Base-by-base conservation (phyloP, 2,797 vertebrate genomes). In the Sternotherus odoratus region DNA sequence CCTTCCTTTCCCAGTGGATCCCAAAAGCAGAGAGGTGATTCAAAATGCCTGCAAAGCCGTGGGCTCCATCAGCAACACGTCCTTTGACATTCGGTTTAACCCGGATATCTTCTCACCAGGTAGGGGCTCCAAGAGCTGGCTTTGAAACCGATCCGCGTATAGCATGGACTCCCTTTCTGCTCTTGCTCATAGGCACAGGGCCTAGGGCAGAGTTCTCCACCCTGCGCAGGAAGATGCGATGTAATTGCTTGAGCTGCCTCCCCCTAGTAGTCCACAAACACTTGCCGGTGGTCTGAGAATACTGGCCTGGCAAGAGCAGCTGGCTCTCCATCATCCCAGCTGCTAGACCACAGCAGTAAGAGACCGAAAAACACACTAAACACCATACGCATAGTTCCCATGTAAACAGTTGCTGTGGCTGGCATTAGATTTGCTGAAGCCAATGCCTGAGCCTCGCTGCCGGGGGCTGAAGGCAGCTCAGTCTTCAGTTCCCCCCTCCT, bases 81-180 rank as follows among this genome's bases (percentile, higher is more conserved):
- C 99, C 1, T 99, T 99, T 1, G 99, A 99, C 86, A 99, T 99
- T 80, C 99, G 99, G 89, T 99, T 99, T 98, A 99, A 99, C 97
- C 99, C 99, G 1, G 99, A 99, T 95, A 99, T 99, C 97, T 99
- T 99, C 98, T 99, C 99, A 1, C 99, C 99, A 97, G 99, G 99
- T 99, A 97, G 0, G 95, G 85, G 66, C 15, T 5, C 56, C 21
- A 46, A 54, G 86, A n/a, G 77, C 49, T 24, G 51, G 26, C 1
- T 23, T 24, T 30, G 63, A 33, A 9, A 50, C 66, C 43, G n/a
- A 49, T 28, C 60, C 11, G 56, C 39, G 36, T 5, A n/a, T 1
- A 0, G 17, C 63, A 12, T 4, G 6, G 5, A 15, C 1, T 77
- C 39, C 66, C 4, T 66, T 83, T 82, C 48, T 36, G 12, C 43